Evolutionary conservation across 37 sponge, comb jelly and placozoan species (phyloP), one percentile per base, ranked within the genome.

Genomic region (Amphimedon queenslandica): DNA sequence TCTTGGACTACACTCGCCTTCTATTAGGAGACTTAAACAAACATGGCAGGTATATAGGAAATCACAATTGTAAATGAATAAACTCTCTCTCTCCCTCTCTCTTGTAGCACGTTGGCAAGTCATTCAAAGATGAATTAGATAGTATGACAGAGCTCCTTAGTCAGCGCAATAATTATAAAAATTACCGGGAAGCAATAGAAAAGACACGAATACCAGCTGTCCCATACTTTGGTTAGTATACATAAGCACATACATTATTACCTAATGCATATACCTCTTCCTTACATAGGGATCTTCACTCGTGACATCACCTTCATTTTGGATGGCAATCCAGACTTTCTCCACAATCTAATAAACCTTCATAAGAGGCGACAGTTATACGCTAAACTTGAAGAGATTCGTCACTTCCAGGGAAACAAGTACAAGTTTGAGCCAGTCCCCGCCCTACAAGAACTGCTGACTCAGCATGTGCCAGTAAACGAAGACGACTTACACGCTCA

Each of bases 251-350:
- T n/a, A n/a, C n/a, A n/a, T n/a, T n/a, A n/a, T n/a, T n/a, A n/a
- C n/a, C n/a, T n/a, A n/a, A n/a, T n/a, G n/a, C n/a, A n/a, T n/a
- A n/a, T n/a, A n/a, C n/a, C n/a, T n/a, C n/a, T n/a, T n/a, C 13
- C 53, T 0, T 85, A 79, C 61, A 63, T 90, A 57, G 90, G 87
- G 36, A 75, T 98, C 24, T 94, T 85, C 81, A 43, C 94, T 63
- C 89, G 77, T 21, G 95, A 94, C 63, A 74, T 98, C 23, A 88
- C 88, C 10, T 89, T 79, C 67, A 84, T 92, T 31, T 81, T 72
- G 33, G 93, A 94, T 33, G 91, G 86, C 32, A 94, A 94, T 64
- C 95, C 95, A 0, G 95, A 94, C 74, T 94, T 84, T 74, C 70
- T 98, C 28, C 71, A 73, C 42, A 87, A 92, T 0, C 83, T 94